Conservation (phyloP, 2,888 invertebrate species). For the Eupithecia pulchellata region DNA sequence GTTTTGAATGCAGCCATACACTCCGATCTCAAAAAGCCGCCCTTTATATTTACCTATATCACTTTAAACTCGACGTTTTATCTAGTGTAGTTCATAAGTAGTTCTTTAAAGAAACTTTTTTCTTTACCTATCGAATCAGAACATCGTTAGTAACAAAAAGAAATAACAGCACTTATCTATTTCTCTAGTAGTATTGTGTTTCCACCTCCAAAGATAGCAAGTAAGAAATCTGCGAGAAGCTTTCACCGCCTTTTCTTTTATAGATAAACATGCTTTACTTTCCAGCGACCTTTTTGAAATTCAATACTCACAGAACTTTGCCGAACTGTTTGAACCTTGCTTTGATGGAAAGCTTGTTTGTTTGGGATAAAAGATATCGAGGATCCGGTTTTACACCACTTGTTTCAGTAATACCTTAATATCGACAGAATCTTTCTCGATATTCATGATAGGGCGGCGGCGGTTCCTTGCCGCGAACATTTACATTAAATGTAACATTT, state of each 20-base stretch:
- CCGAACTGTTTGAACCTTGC: slow-evolving; percentile 20
- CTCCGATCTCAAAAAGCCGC: too few species aligned
- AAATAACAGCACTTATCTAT: neutral
- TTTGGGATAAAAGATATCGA: slow-evolving; percentile 1
- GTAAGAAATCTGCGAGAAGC: neutral
- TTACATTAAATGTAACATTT: neutral
- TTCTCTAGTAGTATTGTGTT: neutral
- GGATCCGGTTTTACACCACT: slow-evolving; percentile 12
- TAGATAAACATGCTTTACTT: slow-evolving; percentile 22
- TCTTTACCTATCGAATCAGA: neutral
- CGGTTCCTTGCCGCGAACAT: neutral
- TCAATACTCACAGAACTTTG: slow-evolving; percentile 27
- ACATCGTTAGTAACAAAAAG: neutral
- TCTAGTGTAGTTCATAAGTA: too few species aligned
- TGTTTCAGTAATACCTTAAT: neutral
- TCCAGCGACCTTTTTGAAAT: slow-evolving; percentile 35
- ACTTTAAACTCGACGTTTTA: too few species aligned
- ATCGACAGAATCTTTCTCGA: neutral
- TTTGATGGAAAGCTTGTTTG: slow-evolving; percentile 15
- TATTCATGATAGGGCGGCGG: neutral
- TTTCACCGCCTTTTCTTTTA: neutral
- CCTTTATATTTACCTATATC: too few species aligned
- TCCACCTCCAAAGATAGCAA: neutral
- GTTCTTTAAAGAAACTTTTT: too few species aligned
- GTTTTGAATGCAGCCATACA: too few species aligned